These are phyloP conservation scores for Oncorhynchus keta DNA, from an alignment of 2,113 vertebrate genomes.

Conservation along the genomic window DNA sequence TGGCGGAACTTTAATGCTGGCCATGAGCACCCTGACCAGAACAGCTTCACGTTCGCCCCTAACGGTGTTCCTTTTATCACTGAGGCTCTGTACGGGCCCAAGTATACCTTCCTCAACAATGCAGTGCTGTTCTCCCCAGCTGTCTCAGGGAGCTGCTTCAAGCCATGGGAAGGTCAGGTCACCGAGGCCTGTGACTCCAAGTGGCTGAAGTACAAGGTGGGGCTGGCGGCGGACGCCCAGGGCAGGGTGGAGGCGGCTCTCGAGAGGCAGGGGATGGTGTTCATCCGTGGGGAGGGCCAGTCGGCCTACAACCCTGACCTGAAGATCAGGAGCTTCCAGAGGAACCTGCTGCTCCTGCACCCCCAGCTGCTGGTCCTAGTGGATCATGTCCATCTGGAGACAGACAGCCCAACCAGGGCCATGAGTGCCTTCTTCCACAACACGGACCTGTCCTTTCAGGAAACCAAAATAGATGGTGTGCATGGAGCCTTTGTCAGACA, in stretches of 20 bases:
- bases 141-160: conserved; percentile 84
- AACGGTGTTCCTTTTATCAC: conserved; percentile 94
- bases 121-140: conserved; percentile 87
- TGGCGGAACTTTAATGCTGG: conserved; percentile 98
- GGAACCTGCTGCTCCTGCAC: conserved; percentile 89
- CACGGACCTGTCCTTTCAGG: conserved; percentile 87
- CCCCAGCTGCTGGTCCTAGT: conserved; percentile 93
- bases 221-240: conserved; percentile 84
- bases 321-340: conserved; percentile 84
- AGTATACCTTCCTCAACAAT: conserved; percentile 94
- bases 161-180: conserved; percentile 93
- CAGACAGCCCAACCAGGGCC: conserved; percentile 78
- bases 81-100: conserved; percentile 95
- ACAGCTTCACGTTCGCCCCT: conserved; percentile 94
- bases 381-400: conserved; percentile 87
- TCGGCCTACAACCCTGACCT: conserved; percentile 86
- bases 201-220: conserved; percentile 93
- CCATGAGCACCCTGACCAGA: conserved; percentile 97
- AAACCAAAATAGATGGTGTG: conserved; percentile 77
- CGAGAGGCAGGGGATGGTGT: conserved; percentile 85
- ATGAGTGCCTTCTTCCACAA: conserved; percentile 95
- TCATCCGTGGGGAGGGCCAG: conserved; percentile 88
- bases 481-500: conserved; percentile 86
- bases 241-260: conserved; percentile 82
- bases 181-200: conserved; percentile 96